Percentiles rank a stretch among this genome's conserved stretches.
Conservation (phyloP, 2,888 invertebrate genomes). For the Nysson spinosus region DNA sequence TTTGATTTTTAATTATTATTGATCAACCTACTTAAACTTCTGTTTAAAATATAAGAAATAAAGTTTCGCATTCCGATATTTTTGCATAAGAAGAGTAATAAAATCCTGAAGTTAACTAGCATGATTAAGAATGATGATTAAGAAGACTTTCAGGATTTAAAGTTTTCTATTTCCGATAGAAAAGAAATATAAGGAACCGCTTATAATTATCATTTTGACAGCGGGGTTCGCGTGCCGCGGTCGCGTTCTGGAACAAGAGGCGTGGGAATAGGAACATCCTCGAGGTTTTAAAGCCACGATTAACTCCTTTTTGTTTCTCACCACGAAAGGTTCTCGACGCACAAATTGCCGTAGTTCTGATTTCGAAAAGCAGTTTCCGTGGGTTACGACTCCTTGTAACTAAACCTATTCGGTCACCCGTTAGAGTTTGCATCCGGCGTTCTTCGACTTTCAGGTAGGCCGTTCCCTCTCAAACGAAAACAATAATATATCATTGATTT, state of each 20-base stretch:
- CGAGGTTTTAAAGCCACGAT: slow-evolving; percentile 62
- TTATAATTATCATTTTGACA: slow-evolving; percentile 40
- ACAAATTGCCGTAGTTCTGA: slow-evolving; percentile 44
- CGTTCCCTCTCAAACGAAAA: not conserved
- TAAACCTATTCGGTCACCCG: slow-evolving; percentile 41
- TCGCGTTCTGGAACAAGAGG: slow-evolving; percentile 53
- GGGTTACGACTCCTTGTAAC: slow-evolving; percentile 36
- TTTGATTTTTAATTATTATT: no score
- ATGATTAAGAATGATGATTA: not conserved
- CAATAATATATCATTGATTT: not conserved
- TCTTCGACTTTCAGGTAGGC: not conserved
- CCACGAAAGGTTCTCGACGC: slow-evolving; percentile 42
- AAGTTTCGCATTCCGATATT: no score
- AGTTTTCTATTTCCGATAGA: not conserved
- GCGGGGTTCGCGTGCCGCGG: slow-evolving; percentile 62
- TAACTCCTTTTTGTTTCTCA: slow-evolving; percentile 61
- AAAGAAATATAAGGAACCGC: slow-evolving; percentile 25
- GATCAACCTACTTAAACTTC: no score
- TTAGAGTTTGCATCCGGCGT: slow-evolving; percentile 1
- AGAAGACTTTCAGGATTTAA: not conserved
- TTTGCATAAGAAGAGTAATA: no score
- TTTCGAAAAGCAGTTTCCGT: slow-evolving; percentile 11
- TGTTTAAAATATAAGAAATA: no score
- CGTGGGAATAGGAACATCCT: slow-evolving; percentile 67
- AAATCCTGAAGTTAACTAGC: no score